Conservation (phyloP, 2,113 vertebrate species). For the Tupaia chinensis region DNA sequence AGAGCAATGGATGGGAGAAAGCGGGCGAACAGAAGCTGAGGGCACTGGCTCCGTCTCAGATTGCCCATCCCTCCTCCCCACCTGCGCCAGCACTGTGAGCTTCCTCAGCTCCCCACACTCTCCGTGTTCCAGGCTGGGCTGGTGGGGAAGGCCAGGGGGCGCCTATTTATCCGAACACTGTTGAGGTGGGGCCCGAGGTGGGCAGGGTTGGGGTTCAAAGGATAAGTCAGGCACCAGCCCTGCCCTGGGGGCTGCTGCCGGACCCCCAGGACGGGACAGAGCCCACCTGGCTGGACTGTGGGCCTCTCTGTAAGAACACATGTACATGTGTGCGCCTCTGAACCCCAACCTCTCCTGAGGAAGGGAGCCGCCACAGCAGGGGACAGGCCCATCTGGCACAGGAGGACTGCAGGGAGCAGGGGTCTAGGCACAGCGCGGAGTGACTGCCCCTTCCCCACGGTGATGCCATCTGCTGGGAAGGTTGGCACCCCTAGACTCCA, state of each 20-base stretch:
- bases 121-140: neutral
- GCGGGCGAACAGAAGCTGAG: neutral
- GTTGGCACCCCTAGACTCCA: too few species aligned
- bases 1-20: neutral
- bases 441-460: neutral
- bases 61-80: neutral
- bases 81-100: rapidly evolving
- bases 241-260: neutral
- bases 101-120: neutral
- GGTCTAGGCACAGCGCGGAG: neutral
- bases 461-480: neutral
- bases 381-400: neutral
- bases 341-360: too few species aligned
- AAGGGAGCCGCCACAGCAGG: neutral
- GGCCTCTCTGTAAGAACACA: neutral
- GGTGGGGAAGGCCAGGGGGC: neutral
- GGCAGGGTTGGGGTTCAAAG: neutral
- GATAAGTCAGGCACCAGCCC: neutral
- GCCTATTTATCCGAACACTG: neutral
- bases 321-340: rapidly evolving
- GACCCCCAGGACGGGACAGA: neutral
- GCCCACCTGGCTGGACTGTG: neutral
- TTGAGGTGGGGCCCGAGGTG: neutral
- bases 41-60: neutral
- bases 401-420: neutral